Conservation (phyloP, 2,888 invertebrate genomes). For the Nomada goodeniana region DNA sequence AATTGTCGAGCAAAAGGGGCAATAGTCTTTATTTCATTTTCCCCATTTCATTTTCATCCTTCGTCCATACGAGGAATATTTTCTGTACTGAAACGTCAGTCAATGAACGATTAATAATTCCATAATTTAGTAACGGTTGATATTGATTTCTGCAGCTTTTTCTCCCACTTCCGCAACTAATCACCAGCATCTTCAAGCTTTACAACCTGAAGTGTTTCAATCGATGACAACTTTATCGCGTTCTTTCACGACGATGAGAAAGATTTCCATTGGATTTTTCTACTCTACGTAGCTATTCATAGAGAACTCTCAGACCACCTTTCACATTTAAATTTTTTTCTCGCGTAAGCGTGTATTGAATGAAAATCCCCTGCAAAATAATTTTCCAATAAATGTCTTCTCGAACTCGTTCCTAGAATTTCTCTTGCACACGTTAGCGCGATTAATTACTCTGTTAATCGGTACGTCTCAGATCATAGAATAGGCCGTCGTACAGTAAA, state of each 20-base stretch:
- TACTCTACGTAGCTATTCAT: constrained; percentile 40
- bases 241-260: constrained; percentile 14
- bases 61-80: neutral
- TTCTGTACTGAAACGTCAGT: neutral
- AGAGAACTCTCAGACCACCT: constrained; percentile 9
- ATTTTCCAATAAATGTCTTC: no score
- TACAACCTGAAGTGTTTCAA: neutral
- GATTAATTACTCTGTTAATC: no score
- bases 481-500: no score
- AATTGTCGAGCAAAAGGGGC: no score
- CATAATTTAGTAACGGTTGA: neutral
- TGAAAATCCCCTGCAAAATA: neutral
- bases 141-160: neutral
- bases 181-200: neutral
- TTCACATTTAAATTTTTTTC: constrained; percentile 29
- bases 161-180: neutral
- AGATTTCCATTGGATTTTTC: constrained; percentile 43
- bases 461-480: no score
- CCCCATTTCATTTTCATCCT: neutral
- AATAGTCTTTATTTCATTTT: neutral
- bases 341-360: constrained; percentile 23
- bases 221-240: constrained; percentile 29
- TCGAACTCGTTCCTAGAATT: no score
- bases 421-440: no score
- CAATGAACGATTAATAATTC: constrained; percentile 18